Base-by-base conservation (phyloP, 1,140 invertebrate species). In the Probaryconus sp. region DNA sequence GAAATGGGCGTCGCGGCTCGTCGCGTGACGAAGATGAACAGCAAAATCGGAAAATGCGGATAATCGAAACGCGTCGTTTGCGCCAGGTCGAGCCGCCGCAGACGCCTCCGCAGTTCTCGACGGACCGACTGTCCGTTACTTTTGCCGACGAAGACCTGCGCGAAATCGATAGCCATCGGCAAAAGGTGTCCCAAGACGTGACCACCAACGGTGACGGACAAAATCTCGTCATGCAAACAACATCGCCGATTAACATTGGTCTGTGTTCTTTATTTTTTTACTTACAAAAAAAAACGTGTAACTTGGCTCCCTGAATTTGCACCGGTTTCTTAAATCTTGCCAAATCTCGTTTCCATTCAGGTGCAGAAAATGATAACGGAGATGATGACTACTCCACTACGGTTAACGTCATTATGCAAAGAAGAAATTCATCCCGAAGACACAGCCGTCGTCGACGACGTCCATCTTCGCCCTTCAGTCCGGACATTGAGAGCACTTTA, bases 331-430 rank as follows among this genome's bases (percentile, higher is more conserved):
- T n/a, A 24, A 24, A 4, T 7, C 21, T 7, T 7, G 3, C 3
- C 6, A 40, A 40, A 40, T 20, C 9, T 33, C 20, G 9, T 33
- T 9, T 30, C 24, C 43, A 7, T 30, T n/a, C 33, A 63, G 70
- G 76, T 20, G 30, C 21, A 13, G 71, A 60, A 75, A 89, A 89
- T 6, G 18, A 10, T 87, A 89, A 2, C 90, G 92, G 93, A 58
- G 94, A 95, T 64, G 93, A 95, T 75, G 91, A 91, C 28, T 96
- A 96, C 80, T 95, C 94, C 0, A 91, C 91, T 5, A 95, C 94
- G 70, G 91, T 94, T 30, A 94, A 91, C 61, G 94, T 92, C 2
- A 95, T 96, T 47, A 91, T 96, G 60, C 92, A 94, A 78, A 89
- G 93, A 53, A 88, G 92, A 60, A 92, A 91, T 20, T 93, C 92